Evolutionary conservation across 64 coral and sea anemone genomes (phyloP).

Genomic region (Montipora efflorescens): DNA sequence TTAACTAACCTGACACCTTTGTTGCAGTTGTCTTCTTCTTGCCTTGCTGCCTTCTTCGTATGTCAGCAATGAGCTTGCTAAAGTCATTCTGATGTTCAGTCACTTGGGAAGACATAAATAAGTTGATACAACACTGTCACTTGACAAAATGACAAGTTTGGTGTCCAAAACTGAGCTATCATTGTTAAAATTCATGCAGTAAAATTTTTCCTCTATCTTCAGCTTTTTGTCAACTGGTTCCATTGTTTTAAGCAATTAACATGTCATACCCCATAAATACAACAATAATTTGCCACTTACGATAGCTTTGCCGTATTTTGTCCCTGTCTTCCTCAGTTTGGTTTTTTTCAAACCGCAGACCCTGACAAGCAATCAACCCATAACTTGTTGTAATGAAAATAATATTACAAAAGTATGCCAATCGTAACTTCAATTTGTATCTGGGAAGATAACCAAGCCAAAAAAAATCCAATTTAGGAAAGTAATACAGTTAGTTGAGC

Average conservation of each 20-base stretch:
- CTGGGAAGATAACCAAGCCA: too few species aligned
- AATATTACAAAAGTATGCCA: too few species aligned
- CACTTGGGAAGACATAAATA: slow-evolving; percentile 41
- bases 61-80: slow-evolving; percentile 73
- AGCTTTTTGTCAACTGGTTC: too few species aligned
- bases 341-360: slow-evolving; percentile 67
- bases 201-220: too few species aligned
- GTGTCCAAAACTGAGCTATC: too few species aligned
- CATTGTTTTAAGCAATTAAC: background rate
- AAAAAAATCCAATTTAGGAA: too few species aligned
- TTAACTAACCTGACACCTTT: background rate
- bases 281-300: slow-evolving; percentile 22
- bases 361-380: background rate
- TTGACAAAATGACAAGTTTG: too few species aligned
- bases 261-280: background rate
- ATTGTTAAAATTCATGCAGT: too few species aligned
- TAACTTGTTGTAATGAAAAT: too few species aligned
- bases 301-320: slow-evolving; percentile 60
- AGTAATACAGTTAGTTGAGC: too few species aligned
- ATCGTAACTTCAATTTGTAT: too few species aligned
- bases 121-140: background rate
- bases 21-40: slow-evolving; percentile 47
- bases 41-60: slow-evolving; percentile 59
- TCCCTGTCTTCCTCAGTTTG: slow-evolving; percentile 84
- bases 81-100: slow-evolving; percentile 77